Percentiles rank a stretch among this genome's conserved stretches.
Evolutionary conservation across 2,797 vertebrate species (phyloP).

Genomic region (Artibeus lituratus): DNA sequence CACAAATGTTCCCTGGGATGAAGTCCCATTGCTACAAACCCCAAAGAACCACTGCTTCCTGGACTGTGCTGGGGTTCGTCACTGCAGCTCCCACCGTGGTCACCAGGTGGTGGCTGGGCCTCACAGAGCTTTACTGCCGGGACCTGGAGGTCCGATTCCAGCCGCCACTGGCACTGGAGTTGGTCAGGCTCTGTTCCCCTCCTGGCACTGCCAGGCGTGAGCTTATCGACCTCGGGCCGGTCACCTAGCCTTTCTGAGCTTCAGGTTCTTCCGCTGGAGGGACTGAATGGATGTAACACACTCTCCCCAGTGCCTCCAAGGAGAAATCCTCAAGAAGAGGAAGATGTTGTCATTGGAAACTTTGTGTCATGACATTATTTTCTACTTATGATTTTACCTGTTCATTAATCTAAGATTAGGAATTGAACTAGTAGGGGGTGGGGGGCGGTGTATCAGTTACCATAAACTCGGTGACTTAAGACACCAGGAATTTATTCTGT

Average conservation of each 20-base stretch:
- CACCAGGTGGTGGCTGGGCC: accelerated
- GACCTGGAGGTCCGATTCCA: accelerated
- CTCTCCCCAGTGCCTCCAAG: no score
- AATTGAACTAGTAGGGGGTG: background rate
- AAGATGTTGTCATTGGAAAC: background rate
- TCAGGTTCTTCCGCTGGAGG: background rate
- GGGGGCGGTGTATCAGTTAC: background rate
- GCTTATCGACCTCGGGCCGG: background rate
- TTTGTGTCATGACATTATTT: background rate
- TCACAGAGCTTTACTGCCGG: accelerated
- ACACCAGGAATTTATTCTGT: no score
- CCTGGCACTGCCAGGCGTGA: background rate
- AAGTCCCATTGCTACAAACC: background rate
- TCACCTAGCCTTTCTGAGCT: background rate
- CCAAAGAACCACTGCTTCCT: accelerated
- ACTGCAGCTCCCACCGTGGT: accelerated
- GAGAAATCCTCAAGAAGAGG: background rate
- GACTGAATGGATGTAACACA: accelerated
- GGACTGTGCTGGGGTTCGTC: background rate
- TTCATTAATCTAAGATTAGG: background rate
- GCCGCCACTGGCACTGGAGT: background rate
- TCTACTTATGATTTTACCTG: background rate
- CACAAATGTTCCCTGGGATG: background rate
- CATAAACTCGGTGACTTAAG: background rate
- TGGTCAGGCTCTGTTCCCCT: background rate